A percentile compares a stretch with the other conserved stretches of the same genome.
Conservation (phyloP, 2,888 invertebrate species). For the Tupiocoris notatus region DNA sequence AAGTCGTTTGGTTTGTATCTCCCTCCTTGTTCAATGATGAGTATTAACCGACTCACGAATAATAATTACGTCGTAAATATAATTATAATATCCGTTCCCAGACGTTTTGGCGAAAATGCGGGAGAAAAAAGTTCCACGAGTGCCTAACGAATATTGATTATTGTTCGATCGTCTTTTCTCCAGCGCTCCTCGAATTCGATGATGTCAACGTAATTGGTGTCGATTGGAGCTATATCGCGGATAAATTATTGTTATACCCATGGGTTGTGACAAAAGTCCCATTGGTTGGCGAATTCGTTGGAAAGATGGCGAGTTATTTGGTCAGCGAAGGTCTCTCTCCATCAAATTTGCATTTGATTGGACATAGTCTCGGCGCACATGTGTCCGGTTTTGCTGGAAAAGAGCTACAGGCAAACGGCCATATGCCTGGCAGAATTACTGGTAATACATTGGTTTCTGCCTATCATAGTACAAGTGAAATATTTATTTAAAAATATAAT, state of each 20-base stretch:
- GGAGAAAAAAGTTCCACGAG: too few species aligned
- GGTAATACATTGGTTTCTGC: too few species aligned
- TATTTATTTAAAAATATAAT: too few species aligned
- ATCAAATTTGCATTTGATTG: constrained; percentile 31
- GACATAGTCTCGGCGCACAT: constrained; percentile 46
- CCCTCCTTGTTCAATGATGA: too few species aligned
- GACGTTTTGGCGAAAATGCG: too few species aligned
- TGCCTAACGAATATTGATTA: too few species aligned
- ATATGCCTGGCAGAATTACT: constrained; percentile 9
- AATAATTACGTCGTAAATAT: too few species aligned
- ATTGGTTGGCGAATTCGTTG: constrained; percentile 39
- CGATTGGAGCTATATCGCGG: constrained; percentile 42
- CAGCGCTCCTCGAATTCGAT: neutral
- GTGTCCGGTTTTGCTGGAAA: constrained; percentile 44
- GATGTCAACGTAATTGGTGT: constrained; percentile 45
- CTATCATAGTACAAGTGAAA: too few species aligned
- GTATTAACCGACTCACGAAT: neutral
- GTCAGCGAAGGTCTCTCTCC: constrained; percentile 14
- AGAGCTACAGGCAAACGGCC: constrained; percentile 20
- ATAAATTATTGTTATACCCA: constrained; percentile 21
- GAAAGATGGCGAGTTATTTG: constrained; percentile 38
- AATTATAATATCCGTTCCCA: too few species aligned
- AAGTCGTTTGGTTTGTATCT: too few species aligned
- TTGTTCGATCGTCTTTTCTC: too few species aligned
- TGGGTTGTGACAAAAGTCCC: constrained; percentile 19